phyloP scores from a whole-genome alignment of 37 sponge, comb jelly and placozoan species.

The Axinella damicornis region DNA sequence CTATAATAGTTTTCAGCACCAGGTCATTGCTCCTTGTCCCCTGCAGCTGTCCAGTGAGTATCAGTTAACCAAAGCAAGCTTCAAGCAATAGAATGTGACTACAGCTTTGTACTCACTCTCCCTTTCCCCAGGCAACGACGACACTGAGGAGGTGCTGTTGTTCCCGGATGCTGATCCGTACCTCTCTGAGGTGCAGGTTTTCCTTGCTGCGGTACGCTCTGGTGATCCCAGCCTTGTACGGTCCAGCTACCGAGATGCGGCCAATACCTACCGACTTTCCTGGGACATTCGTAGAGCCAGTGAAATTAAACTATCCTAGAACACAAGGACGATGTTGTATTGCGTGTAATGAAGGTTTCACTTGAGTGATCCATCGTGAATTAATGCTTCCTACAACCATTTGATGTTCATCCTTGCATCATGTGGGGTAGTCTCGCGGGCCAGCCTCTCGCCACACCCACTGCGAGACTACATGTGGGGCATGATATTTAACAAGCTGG shows the following conservation, averaged over 20 bases:
- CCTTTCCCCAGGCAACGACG: conserved; percentile 44
- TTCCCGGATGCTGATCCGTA: conserved; percentile 87
- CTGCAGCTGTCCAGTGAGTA: background rate
- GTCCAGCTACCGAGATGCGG: conserved; percentile 77
- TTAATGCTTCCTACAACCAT: too few relatives aligned
- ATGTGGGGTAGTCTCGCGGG: too few relatives aligned
- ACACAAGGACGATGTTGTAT: too few relatives aligned
- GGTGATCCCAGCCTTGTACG: conserved; percentile 31
- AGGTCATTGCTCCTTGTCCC: too few relatives aligned
- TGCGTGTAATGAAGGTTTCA: too few relatives aligned
- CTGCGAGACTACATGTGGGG: too few relatives aligned
- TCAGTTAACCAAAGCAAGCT: background rate
- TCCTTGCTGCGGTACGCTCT: conserved; percentile 63
- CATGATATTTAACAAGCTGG: too few relatives aligned
- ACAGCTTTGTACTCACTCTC: background rate
- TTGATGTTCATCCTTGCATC: too few relatives aligned
- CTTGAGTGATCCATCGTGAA: too few relatives aligned
- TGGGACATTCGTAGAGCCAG: conserved; percentile 72
- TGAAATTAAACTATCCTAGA: too few relatives aligned
- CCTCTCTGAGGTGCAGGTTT: conserved; percentile 70
- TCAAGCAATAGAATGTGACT: background rate
- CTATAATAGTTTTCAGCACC: too few relatives aligned
- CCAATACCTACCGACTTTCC: conserved; percentile 77
- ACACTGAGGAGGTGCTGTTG: conserved; percentile 43
- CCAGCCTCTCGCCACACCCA: too few relatives aligned